Conservation (phyloP, 2,113 vertebrate species). For the Megatriorchis doriae region DNA sequence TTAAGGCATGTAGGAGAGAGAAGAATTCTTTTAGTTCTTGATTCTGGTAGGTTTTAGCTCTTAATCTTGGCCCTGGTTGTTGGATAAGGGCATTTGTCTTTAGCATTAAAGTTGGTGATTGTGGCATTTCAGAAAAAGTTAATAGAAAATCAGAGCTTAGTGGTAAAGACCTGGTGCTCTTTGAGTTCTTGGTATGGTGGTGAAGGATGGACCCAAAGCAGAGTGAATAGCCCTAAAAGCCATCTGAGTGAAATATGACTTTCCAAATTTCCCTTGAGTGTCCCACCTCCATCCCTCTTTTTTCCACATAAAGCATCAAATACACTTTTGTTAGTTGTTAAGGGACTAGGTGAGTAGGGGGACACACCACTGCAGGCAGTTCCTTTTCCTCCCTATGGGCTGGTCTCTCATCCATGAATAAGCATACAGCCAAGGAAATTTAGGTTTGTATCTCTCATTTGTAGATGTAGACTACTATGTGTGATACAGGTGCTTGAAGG, state of each 20-base stretch:
- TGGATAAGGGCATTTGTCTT: background rate
- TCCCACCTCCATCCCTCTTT: background rate
- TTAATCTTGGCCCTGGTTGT: background rate
- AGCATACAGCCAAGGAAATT: background rate
- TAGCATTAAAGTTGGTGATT: background rate
- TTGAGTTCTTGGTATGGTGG: background rate
- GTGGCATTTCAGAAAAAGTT: background rate
- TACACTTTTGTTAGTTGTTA: background rate
- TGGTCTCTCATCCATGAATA: background rate
- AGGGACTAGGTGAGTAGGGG: no score
- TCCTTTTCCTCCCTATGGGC: background rate
- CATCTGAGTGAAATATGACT: background rate
- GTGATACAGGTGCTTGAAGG: background rate
- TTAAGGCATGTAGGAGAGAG: background rate
- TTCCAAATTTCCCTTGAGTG: background rate
- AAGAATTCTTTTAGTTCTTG: background rate
- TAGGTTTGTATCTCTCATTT: background rate
- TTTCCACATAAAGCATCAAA: background rate
- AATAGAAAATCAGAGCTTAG: background rate
- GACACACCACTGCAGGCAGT: rapidly evolving
- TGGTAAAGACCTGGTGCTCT: background rate
- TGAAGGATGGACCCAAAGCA: background rate
- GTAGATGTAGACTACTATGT: background rate
- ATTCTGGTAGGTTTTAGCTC: background rate
- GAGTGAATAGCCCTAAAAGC: background rate